Evolutionary conservation across 2,888 invertebrate genomes (phyloP), one percentile per base, ranked within the genome.

Genomic region (Limnephilus lunatus): DNA sequence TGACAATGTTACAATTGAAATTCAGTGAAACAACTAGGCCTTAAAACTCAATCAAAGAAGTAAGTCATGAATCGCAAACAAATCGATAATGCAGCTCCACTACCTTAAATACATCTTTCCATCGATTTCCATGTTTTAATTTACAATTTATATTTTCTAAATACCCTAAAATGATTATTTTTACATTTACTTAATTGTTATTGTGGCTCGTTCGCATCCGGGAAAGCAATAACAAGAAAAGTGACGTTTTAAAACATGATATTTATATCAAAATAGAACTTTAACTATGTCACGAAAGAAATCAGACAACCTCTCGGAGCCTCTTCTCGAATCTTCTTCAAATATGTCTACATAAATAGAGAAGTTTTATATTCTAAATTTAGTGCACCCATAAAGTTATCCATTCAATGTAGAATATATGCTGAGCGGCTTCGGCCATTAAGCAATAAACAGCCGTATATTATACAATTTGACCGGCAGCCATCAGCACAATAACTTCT

Each of bases 321-420:
- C 88, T 88, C 88, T 14, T 88, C 88, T 53, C 68, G 68, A 88
- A 80, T 5, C 68, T 53, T 88, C 88, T 53, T 88, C 88, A 81
- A 89, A 89, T 89, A 44, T 81, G 44, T 89, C 81, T 39, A 81
- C 89, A 81, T 89, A 89, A 89, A 89, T 89, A 89, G 89, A 81
- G 44, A 81, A 89, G 89, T 89, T 89, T 68, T 89, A 89, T 89
- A 81, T 81, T 89, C 89, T 81, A 81, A 89, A 81, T 89, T 89
- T 89, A 89, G 89, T 89, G 89, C 89, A 89, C 44, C 89, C 81
- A 89, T 89, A 89, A 89, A 89, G 44, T 88, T 81, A 81, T 81
- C 89, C 89, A 89, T 89, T 89, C 81, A 89, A 81, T 89, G 81
- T n/a, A 81, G 81, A 81, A 81, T 44, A n/a, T 81, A 44, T 81